Conservation (phyloP, 2,888 invertebrate species). For the Magallana nippona region DNA sequence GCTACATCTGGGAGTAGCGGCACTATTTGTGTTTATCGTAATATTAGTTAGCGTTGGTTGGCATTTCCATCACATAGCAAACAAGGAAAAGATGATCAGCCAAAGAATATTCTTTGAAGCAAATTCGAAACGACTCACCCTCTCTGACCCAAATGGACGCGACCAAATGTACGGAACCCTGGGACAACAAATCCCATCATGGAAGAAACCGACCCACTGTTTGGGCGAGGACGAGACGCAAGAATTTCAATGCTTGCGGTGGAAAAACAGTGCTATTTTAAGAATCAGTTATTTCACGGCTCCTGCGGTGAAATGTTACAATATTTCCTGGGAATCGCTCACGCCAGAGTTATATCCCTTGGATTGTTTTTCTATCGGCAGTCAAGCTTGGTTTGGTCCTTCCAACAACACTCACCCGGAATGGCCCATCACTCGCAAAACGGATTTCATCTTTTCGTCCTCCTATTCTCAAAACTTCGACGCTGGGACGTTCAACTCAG, state of each 20-base stretch:
- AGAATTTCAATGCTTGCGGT: conserved; percentile 66
- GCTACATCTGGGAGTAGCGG: conserved; percentile 67
- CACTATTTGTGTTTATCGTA: conserved; percentile 65
- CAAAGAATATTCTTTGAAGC: conserved; percentile 70
- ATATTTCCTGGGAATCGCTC: conserved; percentile 90
- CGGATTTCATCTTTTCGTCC: conserved; percentile 60
- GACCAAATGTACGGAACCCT: conserved; percentile 59
- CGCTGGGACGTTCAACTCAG: conserved; percentile 65
- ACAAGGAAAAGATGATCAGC: conserved; percentile 59
- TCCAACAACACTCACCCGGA: conserved; percentile 60
- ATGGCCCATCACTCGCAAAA: conserved; percentile 62
- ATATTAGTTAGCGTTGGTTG: conserved; percentile 68
- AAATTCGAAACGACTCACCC: conserved; percentile 56
- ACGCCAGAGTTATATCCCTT: conserved; percentile 85
- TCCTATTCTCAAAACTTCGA: conserved; percentile 59
- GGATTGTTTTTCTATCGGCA: conserved; percentile 86
- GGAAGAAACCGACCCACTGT: conserved; percentile 71
- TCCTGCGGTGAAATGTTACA: conserved; percentile 85
- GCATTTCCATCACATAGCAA: conserved; percentile 65
- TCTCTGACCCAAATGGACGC: conserved; percentile 54
- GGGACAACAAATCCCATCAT: conserved; percentile 66
- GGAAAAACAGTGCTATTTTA: conserved; percentile 68
- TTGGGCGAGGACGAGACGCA: conserved; percentile 61
- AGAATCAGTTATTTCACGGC: conserved; percentile 61
- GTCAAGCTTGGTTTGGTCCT: conserved; percentile 73